These are phyloP conservation scores for Dorcus parallelipipedus DNA, from an alignment of 2,888 invertebrate species.

Conservation along the genomic window DNA sequence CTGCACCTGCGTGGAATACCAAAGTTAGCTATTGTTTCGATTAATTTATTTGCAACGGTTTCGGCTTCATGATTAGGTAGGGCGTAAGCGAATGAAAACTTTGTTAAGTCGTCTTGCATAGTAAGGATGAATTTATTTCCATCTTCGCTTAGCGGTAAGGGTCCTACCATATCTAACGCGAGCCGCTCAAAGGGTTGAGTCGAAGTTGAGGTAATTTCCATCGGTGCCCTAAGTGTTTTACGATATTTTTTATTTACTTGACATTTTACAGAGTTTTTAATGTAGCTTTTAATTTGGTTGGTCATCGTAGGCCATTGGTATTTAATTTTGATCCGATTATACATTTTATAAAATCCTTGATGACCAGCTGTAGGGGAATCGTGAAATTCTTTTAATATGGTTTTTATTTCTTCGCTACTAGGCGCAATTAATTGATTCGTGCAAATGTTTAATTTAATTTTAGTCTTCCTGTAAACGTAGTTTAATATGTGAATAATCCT, in stretches of 20 bases:
- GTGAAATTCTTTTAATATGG: constrained; percentile 3
- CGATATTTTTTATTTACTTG: constrained; percentile 28
- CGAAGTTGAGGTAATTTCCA: constrained; percentile 35
- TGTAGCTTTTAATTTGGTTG: constrained; percentile 13
- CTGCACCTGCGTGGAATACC: constrained; percentile 20
- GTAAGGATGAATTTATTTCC: constrained; percentile 32
- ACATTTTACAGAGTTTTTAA: constrained; percentile 22
- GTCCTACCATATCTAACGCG: constrained; percentile 34
- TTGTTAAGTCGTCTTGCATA: constrained; percentile 36
- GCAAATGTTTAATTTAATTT: constrained; percentile 4
- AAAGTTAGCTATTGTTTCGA: constrained; percentile 24
- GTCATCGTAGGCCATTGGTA: constrained; percentile 19
- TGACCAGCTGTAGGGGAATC: constrained; percentile 12
- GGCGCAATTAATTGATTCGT: constrained; percentile 1
- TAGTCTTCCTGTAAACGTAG: neutral
- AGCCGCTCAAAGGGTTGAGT: constrained; percentile 32
- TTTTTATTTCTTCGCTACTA: neutral
- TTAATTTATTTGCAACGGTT: constrained; percentile 29
- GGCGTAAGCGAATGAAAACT: constrained; percentile 33
- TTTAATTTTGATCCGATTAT: constrained; percentile 12
- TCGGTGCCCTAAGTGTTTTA: constrained; percentile 28
- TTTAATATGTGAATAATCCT: neutral
- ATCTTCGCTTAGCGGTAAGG: constrained; percentile 27
- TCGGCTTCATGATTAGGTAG: constrained; percentile 34
- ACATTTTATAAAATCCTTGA: constrained; percentile 11